Base-by-base conservation (phyloP, 2,888 invertebrate genomes). In the Spicauda simplicius region DNA sequence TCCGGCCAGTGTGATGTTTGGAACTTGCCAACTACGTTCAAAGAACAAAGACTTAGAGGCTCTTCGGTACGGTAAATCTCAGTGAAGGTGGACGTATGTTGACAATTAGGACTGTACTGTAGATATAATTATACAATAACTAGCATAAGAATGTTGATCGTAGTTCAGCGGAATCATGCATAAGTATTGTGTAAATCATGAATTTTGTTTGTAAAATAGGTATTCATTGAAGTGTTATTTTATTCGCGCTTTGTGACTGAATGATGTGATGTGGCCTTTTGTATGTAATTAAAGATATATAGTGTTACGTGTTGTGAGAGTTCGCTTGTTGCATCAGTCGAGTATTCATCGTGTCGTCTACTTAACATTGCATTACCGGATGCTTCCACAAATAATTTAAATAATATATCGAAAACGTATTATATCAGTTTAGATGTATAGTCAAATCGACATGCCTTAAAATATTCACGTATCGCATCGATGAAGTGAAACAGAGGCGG, bases 211-310 rank as follows among this genome's bases (percentile, higher is more conserved):
- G 86, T 89, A 87, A 82, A 77, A 80, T 85, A 81, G 76, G 80
- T 78, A 84, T 25, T 84, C 83, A 85, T 85, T 82, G 80, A 77
- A 74, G 77, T 80, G 73, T 83, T 86, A 83, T 80, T 79, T 81
- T 83, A 86, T 84, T 86, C 80, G 85, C 91, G 93, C 92, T 92
- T 92, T 85, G 91, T 92, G 92, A 93, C 90, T 91, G 93, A 90
- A 92, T 90, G 91, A 91, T 92, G 93, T 92, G 91, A 86, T 88
- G 93, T 92, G 93, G 93, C 93, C 93, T 93, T 87, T 91, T 91
- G 89, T 89, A 91, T 90, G 89, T 33, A 33, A 33, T 25, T 90
- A 81, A 85, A 83, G 79, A 81, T 83, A 84, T 84, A 83, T 85
- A 84, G 82, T 82, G 84, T 86, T 85, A 72, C 71, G 84, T 87